phyloP scores from a whole-genome alignment of 2,113 vertebrate genomes.

The Bos indicus region DNA sequence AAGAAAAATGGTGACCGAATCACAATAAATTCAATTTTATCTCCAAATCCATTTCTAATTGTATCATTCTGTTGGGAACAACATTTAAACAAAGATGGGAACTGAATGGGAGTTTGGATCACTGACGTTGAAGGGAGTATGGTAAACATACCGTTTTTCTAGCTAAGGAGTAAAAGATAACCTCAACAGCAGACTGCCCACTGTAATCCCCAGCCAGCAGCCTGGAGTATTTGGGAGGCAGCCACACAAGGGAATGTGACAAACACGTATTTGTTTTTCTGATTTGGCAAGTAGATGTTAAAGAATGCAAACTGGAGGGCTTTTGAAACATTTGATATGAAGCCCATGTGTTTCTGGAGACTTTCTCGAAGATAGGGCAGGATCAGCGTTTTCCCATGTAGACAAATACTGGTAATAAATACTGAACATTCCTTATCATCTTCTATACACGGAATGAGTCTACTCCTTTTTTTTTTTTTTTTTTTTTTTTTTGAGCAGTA shows the following conservation, averaged over 20 bases:
- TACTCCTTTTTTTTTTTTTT: neutral
- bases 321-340: conserved; percentile 5
- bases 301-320: neutral
- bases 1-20: neutral
- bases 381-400: neutral
- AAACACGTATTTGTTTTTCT: neutral
- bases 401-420: neutral
- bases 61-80: neutral
- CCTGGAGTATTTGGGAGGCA: neutral
- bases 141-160: neutral
- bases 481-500: neutral
- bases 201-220: neutral
- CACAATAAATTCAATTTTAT: neutral
- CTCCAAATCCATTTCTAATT: neutral
- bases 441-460: neutral
- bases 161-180: neutral
- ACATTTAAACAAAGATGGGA: neutral
- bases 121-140: neutral
- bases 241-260: neutral
- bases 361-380: neutral
- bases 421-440: neutral
- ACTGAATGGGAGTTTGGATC: neutral
- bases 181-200: neutral
- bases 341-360: neutral
- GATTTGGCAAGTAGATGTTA: neutral